Conservation (phyloP, 2,113 vertebrate species). For the Peromyscus californicus region DNA sequence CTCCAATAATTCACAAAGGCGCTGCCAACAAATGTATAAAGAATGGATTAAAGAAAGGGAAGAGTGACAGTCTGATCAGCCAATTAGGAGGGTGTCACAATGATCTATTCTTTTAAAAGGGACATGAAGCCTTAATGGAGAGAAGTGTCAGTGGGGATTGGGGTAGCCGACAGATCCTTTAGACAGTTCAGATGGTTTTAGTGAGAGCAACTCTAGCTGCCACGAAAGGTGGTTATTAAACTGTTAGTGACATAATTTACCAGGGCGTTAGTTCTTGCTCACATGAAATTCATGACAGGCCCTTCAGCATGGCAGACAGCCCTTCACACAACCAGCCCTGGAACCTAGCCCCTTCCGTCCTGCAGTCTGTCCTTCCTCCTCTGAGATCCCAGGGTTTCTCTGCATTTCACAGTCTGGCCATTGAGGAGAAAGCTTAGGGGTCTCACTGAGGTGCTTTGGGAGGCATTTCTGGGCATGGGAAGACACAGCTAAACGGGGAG, state of each 20-base stretch:
- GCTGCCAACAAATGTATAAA: neutral
- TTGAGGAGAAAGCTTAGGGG: neutral
- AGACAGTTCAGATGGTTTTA: neutral
- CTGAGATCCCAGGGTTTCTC: neutral
- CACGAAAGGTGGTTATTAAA: neutral
- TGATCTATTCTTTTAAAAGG: neutral
- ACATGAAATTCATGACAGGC: neutral
- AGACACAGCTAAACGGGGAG: neutral
- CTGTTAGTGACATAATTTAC: neutral
- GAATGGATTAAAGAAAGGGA: neutral
- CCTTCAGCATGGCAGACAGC: neutral
- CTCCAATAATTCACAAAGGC: neutral
- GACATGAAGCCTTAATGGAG: neutral
- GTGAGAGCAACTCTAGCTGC: neutral
- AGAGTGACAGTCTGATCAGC: neutral
- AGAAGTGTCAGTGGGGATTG: neutral
- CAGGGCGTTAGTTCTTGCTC: neutral
- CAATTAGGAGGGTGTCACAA: neutral
- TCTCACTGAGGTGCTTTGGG: neutral
- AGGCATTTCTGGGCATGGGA: neutral
- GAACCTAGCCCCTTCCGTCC: neutral
- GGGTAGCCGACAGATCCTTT: neutral
- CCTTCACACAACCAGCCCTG: too few relatives aligned
- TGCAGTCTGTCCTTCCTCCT: neutral
- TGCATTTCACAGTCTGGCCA: neutral